These are phyloP conservation scores for Ladona fulva DNA, from an alignment of 1,140 invertebrate species.

Conservation along the genomic window DNA sequence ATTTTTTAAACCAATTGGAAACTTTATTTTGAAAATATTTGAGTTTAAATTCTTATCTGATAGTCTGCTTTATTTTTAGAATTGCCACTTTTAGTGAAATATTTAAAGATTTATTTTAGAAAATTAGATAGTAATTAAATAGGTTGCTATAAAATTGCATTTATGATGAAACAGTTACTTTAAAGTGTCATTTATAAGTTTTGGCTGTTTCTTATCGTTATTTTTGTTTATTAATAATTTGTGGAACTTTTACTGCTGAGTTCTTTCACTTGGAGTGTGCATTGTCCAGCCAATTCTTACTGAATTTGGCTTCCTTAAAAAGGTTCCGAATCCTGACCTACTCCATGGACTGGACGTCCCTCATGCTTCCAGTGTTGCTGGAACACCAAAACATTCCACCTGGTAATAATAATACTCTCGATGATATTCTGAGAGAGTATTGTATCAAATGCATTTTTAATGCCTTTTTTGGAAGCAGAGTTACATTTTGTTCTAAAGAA, in stretches of 20 bases:
- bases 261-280: conserved; percentile 5
- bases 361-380: not conserved
- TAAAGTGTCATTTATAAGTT: too few species aligned
- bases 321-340: not conserved
- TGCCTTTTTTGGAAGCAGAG: not conserved
- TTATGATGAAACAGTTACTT: too few species aligned
- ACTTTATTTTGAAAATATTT: too few species aligned
- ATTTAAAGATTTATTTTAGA: too few species aligned
- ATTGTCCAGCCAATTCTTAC: conserved; percentile 2
- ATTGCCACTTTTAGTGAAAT: too few species aligned
- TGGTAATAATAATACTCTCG: conserved; percentile 10
- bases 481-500: too few species aligned
- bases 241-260: not conserved
- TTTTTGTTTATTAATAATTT: not conserved
- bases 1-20: too few species aligned
- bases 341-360: not conserved
- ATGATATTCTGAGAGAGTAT: not conserved
- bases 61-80: too few species aligned
- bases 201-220: not conserved
- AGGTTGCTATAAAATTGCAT: too few species aligned
- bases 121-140: too few species aligned
- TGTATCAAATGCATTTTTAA: conserved; percentile 9
- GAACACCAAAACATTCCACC: conserved; percentile 8
- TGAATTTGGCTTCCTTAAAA: conserved; percentile 1
- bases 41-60: too few species aligned